These are phyloP conservation scores for Procapra przewalskii DNA, from an alignment of 2,113 vertebrate species.

Conservation along the genomic window DNA sequence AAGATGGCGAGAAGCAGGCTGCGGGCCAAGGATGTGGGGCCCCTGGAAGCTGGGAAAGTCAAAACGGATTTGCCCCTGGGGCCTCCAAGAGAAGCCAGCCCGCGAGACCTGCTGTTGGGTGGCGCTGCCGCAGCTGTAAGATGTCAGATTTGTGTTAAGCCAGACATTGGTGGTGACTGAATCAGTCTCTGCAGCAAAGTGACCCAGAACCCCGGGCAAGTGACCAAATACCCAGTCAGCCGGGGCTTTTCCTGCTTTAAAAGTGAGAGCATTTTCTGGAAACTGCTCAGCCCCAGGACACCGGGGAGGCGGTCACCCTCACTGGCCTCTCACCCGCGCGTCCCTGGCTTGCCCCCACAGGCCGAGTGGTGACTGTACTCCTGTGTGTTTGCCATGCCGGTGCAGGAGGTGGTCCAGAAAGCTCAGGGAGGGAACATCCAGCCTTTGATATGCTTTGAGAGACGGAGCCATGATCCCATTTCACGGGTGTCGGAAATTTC, in stretches of 20 bases:
- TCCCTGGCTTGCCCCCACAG: rapidly evolving
- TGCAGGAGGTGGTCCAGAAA: no score
- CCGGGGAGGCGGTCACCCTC: rapidly evolving
- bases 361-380: not conserved
- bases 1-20: not conserved
- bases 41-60: not conserved
- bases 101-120: rapidly evolving
- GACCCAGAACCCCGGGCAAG: not conserved
- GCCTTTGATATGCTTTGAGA: not conserved
- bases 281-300: not conserved
- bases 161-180: rapidly evolving
- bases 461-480: rapidly evolving
- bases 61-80: rapidly evolving
- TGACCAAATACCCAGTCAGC: rapidly evolving
- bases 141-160: rapidly evolving
- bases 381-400: rapidly evolving
- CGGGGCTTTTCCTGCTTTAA: not conserved
- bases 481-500: rapidly evolving
- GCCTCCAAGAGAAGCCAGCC: no score
- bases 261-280: rapidly evolving
- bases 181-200: not conserved
- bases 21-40: rapidly evolving
- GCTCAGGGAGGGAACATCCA: not conserved
- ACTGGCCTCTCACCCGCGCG: not conserved
- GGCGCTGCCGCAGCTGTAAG: not conserved